Base-by-base conservation (phyloP, 1,140 invertebrate species). In the Zaprionus capensis region DNA sequence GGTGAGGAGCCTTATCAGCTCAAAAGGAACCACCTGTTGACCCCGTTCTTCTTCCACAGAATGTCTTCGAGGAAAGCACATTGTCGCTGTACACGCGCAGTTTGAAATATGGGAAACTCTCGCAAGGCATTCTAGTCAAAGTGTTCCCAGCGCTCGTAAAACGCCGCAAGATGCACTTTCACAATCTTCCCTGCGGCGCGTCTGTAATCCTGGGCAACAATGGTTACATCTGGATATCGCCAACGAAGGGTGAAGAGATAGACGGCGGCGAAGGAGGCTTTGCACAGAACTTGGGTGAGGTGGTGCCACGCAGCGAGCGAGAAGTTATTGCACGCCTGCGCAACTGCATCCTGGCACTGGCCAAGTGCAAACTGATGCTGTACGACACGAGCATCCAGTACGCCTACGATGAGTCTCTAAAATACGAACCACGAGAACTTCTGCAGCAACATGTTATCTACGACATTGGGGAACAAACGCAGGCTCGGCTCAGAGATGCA, bases 181-280 rank as follows among this genome's bases (percentile, higher is more conserved):
- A 99, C 90, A 97, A 97, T 93, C 94, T 99, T 36, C 95, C 97
- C 1, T 97, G 96, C 92, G 98, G 98, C 0, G 96, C 96, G 0
- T 97, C 96, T 76, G 93, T 99, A 9, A 99, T 99, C 67, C 94
- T 99, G 9, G 99, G 99, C 9, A 98, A 98, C 81, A 99, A 99
- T 93, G 99, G 99, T 1, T 99, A 96, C 80, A 96, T 99, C 62
- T 99, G 98, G 98, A 97, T 99, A 57, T 96, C 96, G 65, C 97
- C 97, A 15, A 96, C 94, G 58, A 91, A 93, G 44, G 93, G 93
- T 17, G 93, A 94, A 7, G 94, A 95, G 12, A 95, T 96, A 77
- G 95, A 95, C 28, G 95, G 95, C 36, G 95, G 95, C 36, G 95
- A 95, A 46, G 97, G 97, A 61, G 97, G 97, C 15, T 98, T 97